Evolutionary conservation across 1,140 invertebrate species (phyloP), one percentile per base, ranked within the genome.

Genomic region (Amyelois transitella): DNA sequence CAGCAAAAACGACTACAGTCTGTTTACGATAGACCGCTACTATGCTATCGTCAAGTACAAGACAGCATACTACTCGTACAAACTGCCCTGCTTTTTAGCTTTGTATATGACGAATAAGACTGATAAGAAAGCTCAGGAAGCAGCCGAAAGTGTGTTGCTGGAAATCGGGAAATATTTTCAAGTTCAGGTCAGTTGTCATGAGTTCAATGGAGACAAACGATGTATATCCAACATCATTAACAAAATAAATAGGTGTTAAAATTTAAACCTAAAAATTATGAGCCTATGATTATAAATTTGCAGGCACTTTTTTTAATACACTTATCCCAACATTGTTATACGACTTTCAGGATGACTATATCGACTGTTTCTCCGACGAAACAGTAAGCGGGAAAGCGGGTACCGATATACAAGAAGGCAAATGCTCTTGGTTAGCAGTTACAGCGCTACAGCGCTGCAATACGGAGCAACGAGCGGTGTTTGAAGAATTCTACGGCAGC

Each of bases 141-240:
- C 94, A 88, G 93, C 94, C 0, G 93, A 94, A 77, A 62, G 71
- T 92, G 77, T 98, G 67, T 88, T 97, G 0, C 76, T 98, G 20
- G 92, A 97, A 83, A 96, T 98, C 89, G 96, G 97, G 17, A 92
- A 94, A 61, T 95, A 96, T 64, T 98, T 95, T 71, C 97, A 98
- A 92, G 94, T 97, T 24, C 96, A 96, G 89, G 94, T 94, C 79
- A 78, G 56, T 49, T n/a, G n/a, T n/a, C n/a, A n/a, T n/a, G n/a
- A n/a, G n/a, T n/a, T n/a, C n/a, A n/a, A n/a, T n/a, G n/a, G n/a
- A n/a, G n/a, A n/a, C n/a, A n/a, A n/a, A n/a, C n/a, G n/a, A n/a
- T n/a, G n/a, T n/a, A n/a, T n/a, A n/a, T n/a, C n/a, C n/a, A n/a
- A n/a, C n/a, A n/a, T n/a, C n/a, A n/a, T n/a, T n/a, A n/a, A n/a